A percentile compares a stretch with the other conserved stretches of the same genome.
Evolutionary conservation across 2,113 vertebrate species (phyloP).

Genomic region (Sardina pilchardus): DNA sequence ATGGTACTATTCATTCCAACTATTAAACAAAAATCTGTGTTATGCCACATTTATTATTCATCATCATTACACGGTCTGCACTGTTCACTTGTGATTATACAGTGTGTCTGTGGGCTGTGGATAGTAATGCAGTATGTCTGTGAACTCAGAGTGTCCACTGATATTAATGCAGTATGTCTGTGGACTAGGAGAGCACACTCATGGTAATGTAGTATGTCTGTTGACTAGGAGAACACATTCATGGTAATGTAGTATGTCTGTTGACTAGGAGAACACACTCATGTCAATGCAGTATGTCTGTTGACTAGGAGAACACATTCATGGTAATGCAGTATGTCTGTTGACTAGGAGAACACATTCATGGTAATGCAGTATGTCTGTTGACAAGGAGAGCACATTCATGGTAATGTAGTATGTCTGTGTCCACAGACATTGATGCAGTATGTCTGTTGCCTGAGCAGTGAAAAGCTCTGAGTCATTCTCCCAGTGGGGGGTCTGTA

Average conservation of each 20-base stretch:
- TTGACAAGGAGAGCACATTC: neutral
- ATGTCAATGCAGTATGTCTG: neutral
- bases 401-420: neutral
- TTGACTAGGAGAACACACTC: no score
- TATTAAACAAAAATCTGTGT: neutral
- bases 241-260: no score
- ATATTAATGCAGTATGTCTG: neutral
- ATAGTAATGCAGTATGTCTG: neutral
- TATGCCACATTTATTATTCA: no score
- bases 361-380: neutral
- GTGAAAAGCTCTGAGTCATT: neutral
- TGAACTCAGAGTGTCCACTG: neutral
- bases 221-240: neutral
- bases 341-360: neutral
- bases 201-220: no score
- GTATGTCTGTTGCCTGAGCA: neutral
- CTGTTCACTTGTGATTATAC: neutral
- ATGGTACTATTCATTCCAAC: neutral
- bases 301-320: no score
- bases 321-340: neutral
- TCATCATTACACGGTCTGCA: neutral
- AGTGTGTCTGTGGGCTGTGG: neutral
- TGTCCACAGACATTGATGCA: no score
- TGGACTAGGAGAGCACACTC: neutral
- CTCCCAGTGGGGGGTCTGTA: neutral